A percentile compares a stretch with the other conserved stretches of the same genome.
phyloP scores from a whole-genome alignment of 1,140 invertebrate species.

The Aphis gossypii region DNA sequence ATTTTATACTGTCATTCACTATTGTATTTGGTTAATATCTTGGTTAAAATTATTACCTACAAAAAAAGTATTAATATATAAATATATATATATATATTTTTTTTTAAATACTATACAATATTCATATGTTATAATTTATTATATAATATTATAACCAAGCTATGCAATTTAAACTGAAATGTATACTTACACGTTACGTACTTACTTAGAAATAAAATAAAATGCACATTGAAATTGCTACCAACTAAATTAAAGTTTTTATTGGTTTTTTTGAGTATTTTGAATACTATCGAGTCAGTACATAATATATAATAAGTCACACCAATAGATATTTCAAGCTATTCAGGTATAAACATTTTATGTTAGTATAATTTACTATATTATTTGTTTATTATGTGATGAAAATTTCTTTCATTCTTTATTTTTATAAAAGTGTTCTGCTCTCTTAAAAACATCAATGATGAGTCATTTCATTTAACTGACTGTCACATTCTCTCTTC shows the following conservation, averaged over 20 bases:
- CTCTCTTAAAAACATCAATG: not conserved
- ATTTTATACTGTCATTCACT: conserved; percentile 33
- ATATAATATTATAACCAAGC: not conserved
- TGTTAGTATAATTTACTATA: not conserved
- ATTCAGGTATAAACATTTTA: not conserved
- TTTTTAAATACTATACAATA: not conserved
- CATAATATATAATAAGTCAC: not conserved
- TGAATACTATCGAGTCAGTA: not conserved
- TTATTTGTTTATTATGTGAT: not conserved
- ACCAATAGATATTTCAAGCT: not conserved
- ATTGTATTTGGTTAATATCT: conserved; percentile 13
- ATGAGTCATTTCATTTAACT: not conserved
- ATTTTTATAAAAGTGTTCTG: not conserved
- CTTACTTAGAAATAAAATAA: conserved; percentile 42
- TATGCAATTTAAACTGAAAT: not conserved
- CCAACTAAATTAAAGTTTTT: not conserved
- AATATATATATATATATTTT: not conserved
- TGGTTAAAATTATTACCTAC: not conserved
- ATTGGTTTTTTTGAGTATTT: not conserved
- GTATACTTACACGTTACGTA: conserved; percentile 23
- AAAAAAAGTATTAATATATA: not conserved
- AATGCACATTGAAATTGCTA: conserved; percentile 29
- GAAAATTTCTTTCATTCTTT: not conserved
- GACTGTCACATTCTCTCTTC: too few relatives aligned
- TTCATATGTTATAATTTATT: conserved; percentile 20